Base-by-base conservation (phyloP, 2,113 vertebrate genomes). In the Aldabrachelys gigantea region DNA sequence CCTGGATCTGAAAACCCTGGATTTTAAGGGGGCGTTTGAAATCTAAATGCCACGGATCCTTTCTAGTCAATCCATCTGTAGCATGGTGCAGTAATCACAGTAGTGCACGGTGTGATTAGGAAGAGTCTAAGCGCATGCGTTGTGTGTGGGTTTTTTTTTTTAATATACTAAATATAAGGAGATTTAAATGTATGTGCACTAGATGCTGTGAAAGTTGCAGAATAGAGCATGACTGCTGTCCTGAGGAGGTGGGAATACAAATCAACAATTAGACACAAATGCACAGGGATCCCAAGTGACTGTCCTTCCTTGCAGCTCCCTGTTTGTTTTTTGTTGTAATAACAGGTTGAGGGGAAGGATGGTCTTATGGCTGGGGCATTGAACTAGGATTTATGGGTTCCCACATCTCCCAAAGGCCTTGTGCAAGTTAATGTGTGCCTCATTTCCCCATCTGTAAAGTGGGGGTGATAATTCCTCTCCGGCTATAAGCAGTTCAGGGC, bases 301-400 rank as follows among this genome's bases (percentile, higher is more conserved):
- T 38, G 14, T 57, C 11, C 6, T 75, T 29, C 2, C 50, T 41
- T 80, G 52, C 22, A 10, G 5, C 41, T 27, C 54, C 24, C 21
- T 14, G 1, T 50, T 6, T 6, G 6, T 80, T 81, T 5, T 72
- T 75, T 78, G 7, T 13, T 91, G 85, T 7, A 0, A 0, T 35
- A 12, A 25, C 0, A 1, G 22, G 5, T 0, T 1, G 25, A 62
- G 10, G 85, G 72, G 8, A 12, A 41, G 10, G 21, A 12, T 44
- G 89, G 38, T 50, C 90, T 88, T 88, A 85, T 24, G 57, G 83
- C 2, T 6, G 41, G 86, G 52, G 7, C 3, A 0, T 4, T 54
- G 31, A 24, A 2, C 76, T 82, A 24, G 80, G 72, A 69, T 89
- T 75, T 79, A 5, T 50, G 79, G 87, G 69, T 4, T 2, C 76